Conservation (phyloP, 2,113 vertebrate genomes). For the Thalassoma bifasciatum region DNA sequence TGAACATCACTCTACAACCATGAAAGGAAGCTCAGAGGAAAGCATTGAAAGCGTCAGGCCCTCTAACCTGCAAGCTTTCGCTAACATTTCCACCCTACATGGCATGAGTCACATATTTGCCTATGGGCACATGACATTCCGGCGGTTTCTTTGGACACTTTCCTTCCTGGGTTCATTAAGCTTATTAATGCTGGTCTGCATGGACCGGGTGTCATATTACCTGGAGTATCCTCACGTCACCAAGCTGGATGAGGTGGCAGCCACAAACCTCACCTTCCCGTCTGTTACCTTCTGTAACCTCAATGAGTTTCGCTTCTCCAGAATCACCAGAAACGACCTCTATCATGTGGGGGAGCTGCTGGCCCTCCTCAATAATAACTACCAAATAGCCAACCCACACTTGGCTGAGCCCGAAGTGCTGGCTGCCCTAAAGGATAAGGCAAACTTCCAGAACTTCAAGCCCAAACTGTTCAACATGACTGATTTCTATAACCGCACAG, state of each 20-base stretch:
- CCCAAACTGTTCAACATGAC: slow-evolving; percentile 92
- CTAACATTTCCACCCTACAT: slow-evolving; percentile 89
- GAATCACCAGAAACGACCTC: slow-evolving; percentile 89
- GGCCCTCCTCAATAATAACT: slow-evolving; percentile 87
- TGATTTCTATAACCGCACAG: slow-evolving; percentile 91
- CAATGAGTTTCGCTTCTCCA: slow-evolving; percentile 91
- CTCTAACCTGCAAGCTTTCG: slow-evolving; percentile 88
- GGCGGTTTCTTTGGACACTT: slow-evolving; percentile 87
- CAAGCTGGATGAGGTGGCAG: slow-evolving; percentile 86
- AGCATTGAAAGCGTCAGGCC: slow-evolving; percentile 84
- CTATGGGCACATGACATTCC: slow-evolving; percentile 87
- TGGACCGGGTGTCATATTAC: slow-evolving; percentile 88
- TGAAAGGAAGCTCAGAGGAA: slow-evolving; percentile 86
- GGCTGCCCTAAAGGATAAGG: slow-evolving; percentile 87
- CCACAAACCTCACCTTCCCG: slow-evolving; percentile 89
- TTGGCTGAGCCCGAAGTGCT: slow-evolving; percentile 87
- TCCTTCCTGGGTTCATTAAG: slow-evolving; percentile 87
- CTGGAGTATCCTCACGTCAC: slow-evolving; percentile 87
- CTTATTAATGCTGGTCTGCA: slow-evolving; percentile 87
- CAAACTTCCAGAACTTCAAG: slow-evolving; percentile 89
- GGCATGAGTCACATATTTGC: slow-evolving; percentile 92
- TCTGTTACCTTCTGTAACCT: slow-evolving; percentile 92
- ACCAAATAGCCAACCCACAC: slow-evolving; percentile 87
- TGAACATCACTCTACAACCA: slow-evolving; percentile 71
- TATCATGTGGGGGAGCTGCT: slow-evolving; percentile 90